A percentile compares a stretch with the other conserved stretches of the same genome.
Evolutionary conservation across 2,113 vertebrate genomes (phyloP).

Genomic region (Hoplias malabaricus): DNA sequence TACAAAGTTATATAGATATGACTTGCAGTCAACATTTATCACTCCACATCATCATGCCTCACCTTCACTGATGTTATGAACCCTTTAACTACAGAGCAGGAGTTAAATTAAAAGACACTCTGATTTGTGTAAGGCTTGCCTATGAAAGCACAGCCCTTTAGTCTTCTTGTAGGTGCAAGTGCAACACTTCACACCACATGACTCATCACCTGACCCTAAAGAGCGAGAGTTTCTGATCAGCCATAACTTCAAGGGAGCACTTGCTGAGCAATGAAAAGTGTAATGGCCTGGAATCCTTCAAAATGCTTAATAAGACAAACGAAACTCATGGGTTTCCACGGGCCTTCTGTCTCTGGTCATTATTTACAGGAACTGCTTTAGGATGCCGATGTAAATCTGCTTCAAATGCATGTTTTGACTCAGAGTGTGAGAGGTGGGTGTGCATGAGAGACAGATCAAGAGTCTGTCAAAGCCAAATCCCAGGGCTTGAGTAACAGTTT

Average conservation of each 20-base stretch:
- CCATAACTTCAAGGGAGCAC: not conserved
- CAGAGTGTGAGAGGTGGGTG: not conserved
- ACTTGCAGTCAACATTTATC: not conserved
- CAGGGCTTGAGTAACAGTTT: conserved; percentile 22
- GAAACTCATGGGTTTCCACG: not conserved
- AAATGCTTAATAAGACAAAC: not conserved
- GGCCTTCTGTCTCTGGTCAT: no score
- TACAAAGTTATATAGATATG: no score
- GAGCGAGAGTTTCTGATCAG: not conserved
- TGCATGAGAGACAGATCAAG: not conserved
- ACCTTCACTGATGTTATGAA: not conserved
- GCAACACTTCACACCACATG: conserved; percentile 5
- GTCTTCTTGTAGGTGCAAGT: not conserved
- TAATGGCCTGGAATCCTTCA: not conserved
- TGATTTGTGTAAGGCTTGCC: not conserved
- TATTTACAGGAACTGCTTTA: not conserved
- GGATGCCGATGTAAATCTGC: not conserved
- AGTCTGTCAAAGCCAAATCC: conserved; percentile 33
- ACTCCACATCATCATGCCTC: not conserved
- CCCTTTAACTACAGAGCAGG: not conserved
- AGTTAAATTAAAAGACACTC: not conserved
- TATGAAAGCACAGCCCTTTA: not conserved
- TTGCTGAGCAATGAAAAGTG: not conserved
- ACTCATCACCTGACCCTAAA: conserved; percentile 9
- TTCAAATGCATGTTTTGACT: not conserved